Conservation (phyloP, 2,888 invertebrate genomes). For the Hirtodrosophila cameraria region DNA sequence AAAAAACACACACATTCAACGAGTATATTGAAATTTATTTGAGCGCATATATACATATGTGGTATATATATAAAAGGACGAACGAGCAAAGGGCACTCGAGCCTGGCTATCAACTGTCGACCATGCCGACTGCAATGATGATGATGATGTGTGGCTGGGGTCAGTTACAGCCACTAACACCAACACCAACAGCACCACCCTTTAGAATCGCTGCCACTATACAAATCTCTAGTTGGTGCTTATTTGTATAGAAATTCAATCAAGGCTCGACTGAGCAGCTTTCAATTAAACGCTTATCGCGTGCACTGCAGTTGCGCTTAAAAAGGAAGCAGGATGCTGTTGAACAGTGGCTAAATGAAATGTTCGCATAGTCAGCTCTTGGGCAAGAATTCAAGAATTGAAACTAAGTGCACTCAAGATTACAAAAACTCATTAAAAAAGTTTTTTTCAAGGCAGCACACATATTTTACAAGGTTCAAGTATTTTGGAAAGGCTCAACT, state of each 20-base stretch:
- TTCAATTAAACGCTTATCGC: constrained; percentile 77
- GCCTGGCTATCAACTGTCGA: constrained; percentile 32
- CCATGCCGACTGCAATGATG: constrained; percentile 18
- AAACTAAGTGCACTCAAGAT: constrained; percentile 67
- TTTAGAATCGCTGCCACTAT: constrained; percentile 1
- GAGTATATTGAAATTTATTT: constrained; percentile 54
- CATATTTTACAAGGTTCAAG: constrained; percentile 46
- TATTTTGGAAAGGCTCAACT: constrained; percentile 31
- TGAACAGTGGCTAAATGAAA: too few relatives aligned
- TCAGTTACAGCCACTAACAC: not conserved
- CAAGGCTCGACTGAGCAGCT: constrained; percentile 51
- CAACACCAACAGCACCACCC: not conserved
- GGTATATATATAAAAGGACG: too few relatives aligned
- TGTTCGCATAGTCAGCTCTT: not conserved
- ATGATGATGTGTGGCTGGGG: constrained; percentile 6
- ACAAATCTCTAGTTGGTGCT: constrained; percentile 33
- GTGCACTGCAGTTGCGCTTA: constrained; percentile 52
- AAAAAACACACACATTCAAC: too few relatives aligned
- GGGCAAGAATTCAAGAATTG: constrained; percentile 8
- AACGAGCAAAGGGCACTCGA: constrained; percentile 26
- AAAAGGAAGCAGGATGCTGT: not conserved
- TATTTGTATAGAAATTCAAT: constrained; percentile 67
- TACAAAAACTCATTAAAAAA: constrained; percentile 78
- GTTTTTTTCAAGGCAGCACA: constrained; percentile 58
- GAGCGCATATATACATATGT: constrained; percentile 37